These are phyloP conservation scores for Steinernema scapterisci DNA, from an alignment of 2,888 invertebrate species.

Conservation along the genomic window DNA sequence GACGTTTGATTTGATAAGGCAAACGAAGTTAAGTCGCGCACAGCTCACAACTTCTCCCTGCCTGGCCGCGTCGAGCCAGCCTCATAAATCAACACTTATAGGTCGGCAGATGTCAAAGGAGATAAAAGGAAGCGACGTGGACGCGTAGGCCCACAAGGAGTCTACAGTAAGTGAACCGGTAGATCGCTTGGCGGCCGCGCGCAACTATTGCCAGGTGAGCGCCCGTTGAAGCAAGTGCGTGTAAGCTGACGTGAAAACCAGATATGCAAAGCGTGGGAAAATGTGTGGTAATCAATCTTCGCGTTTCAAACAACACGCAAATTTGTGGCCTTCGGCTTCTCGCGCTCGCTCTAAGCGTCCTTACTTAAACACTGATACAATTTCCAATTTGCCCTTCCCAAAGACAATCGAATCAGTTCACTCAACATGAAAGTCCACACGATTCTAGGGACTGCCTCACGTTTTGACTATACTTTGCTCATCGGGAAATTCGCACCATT, in stretches of 20 bases:
- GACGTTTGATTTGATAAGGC: slow-evolving; percentile 25
- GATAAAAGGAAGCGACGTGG: slow-evolving; percentile 23
- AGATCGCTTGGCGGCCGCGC: neutral
- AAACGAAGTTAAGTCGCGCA: slow-evolving; percentile 30
- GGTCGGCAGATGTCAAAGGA: slow-evolving; percentile 31
- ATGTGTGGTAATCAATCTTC: slow-evolving; percentile 17
- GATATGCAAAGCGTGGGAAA: slow-evolving; percentile 29
- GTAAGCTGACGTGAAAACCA: slow-evolving; percentile 27
- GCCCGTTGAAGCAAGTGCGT: neutral
- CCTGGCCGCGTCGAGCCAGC: slow-evolving; percentile 10
- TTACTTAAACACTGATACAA: slow-evolving; percentile 14
- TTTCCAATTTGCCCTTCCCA: slow-evolving; percentile 24
- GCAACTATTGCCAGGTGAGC: neutral
- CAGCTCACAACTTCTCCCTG: neutral
- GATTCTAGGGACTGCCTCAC: neutral
- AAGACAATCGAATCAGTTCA: slow-evolving; percentile 13
- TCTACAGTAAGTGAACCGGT: slow-evolving; percentile 10
- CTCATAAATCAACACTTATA: slow-evolving; percentile 32
- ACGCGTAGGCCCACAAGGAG: neutral
- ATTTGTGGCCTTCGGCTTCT: slow-evolving; percentile 28
- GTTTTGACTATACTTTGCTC: neutral
- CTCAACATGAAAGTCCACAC: neutral
- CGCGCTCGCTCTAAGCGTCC: slow-evolving; percentile 3
- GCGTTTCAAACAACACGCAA: slow-evolving; percentile 8
- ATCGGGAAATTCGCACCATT: too few relatives aligned